These are phyloP conservation scores for Polyploca ridens DNA, from an alignment of 2,888 invertebrate genomes.

Conservation along the genomic window DNA sequence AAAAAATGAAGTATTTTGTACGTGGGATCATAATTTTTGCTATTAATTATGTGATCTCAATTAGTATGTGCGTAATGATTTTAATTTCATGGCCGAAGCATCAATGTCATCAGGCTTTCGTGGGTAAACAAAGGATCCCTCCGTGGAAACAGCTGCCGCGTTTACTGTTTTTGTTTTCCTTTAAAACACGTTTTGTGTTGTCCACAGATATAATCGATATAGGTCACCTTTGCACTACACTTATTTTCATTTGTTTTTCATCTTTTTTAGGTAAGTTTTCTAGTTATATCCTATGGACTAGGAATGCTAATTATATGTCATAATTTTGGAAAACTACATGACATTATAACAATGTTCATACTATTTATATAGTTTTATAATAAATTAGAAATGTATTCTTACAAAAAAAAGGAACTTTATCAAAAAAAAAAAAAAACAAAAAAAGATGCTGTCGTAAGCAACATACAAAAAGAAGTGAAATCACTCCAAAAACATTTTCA, in stretches of 20 bases:
- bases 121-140: constrained; percentile 1
- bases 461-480: too few relatives aligned
- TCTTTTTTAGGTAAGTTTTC: background rate
- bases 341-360: too few relatives aligned
- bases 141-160: background rate
- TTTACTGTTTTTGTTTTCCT: background rate
- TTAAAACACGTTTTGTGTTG: background rate
- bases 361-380: too few relatives aligned
- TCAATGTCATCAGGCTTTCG: background rate
- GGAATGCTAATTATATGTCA: background rate
- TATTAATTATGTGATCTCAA: constrained; percentile 18
- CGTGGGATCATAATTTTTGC: constrained; percentile 56
- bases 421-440: too few relatives aligned
- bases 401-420: too few relatives aligned
- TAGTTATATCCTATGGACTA: background rate
- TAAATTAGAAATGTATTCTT: too few relatives aligned
- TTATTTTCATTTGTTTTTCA: background rate
- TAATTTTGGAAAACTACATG: too few relatives aligned
- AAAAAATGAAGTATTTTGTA: constrained; percentile 57
- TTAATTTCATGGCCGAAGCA: constrained; percentile 1
- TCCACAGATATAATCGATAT: background rate
- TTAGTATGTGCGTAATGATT: constrained; percentile 12
- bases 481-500: too few relatives aligned
- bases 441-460: too few relatives aligned
- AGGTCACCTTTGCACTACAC: background rate